A percentile compares a stretch with the other conserved stretches of the same genome.
Evolutionary conservation across 2,888 invertebrate genomes (phyloP).

Genomic region (Drosophila mettleri): DNA sequence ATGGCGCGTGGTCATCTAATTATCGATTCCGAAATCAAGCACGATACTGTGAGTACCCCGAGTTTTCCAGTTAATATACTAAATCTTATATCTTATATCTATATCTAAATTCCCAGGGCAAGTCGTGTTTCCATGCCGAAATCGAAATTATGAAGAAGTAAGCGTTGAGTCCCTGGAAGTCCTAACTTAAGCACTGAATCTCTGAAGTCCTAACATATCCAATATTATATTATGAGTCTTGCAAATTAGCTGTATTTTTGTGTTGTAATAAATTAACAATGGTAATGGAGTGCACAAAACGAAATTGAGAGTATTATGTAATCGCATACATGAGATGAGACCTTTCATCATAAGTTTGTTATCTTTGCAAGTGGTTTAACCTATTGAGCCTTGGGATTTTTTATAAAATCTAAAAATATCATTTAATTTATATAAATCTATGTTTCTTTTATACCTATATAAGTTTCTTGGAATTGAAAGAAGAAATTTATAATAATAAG

Average conservation of each 20-base stretch:
- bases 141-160: conserved; percentile 82
- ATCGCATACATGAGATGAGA: neutral
- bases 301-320: neutral
- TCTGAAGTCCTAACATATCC: neutral
- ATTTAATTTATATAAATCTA: no score
- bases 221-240: conserved; percentile 60
- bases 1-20: conserved; percentile 84
- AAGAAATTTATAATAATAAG: no score
- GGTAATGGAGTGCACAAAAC: conserved; percentile 57
- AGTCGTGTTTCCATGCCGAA: conserved; percentile 82
- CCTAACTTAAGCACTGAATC: no score
- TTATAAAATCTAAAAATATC: no score
- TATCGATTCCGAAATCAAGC: conserved; percentile 82
- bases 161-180: neutral
- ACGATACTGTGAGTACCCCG: conserved; percentile 84
- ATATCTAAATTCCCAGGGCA: conserved; percentile 72
- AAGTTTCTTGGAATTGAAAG: no score
- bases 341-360: no score
- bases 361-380: no score
- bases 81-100: neutral
- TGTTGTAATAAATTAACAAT: conserved; percentile 43
- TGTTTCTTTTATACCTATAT: no score
- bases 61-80: neutral
- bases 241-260: conserved; percentile 50
- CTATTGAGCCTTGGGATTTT: no score